Conservation (phyloP, 2,888 invertebrate species). For the Coremacera marginata region DNA sequence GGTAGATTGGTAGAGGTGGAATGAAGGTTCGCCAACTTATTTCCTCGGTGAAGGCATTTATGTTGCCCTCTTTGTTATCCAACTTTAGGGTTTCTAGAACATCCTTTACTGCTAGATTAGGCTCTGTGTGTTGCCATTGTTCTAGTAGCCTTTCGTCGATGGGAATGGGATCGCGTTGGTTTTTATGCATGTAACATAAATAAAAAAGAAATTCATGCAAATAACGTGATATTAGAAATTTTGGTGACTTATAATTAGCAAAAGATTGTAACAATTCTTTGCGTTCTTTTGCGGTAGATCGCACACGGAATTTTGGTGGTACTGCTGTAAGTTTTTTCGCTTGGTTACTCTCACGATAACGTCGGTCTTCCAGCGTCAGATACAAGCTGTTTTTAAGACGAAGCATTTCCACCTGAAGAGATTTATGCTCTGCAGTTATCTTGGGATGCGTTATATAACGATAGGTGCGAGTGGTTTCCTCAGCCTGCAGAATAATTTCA, state of each 20-base stretch:
- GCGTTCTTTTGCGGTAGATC: constrained; percentile 41
- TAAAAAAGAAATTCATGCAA: constrained; percentile 80
- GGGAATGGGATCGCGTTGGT: constrained; percentile 55
- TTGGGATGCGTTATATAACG: constrained; percentile 64
- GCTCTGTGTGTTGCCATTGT: constrained; percentile 61
- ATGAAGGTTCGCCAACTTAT: constrained; percentile 81
- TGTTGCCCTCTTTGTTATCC: constrained; percentile 63
- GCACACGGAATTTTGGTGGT: constrained; percentile 5
- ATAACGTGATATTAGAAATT: constrained; percentile 76
- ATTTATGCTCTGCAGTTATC: constrained; percentile 55
- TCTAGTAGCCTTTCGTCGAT: constrained; percentile 55
- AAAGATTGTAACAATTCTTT: constrained; percentile 33
- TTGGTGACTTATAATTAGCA: constrained; percentile 66
- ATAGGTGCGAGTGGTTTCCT: constrained; percentile 55
- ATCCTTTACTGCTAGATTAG: constrained; percentile 62
- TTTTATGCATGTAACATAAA: constrained; percentile 74
- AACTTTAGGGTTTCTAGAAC: constrained; percentile 69
- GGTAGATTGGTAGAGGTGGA: constrained; percentile 75
- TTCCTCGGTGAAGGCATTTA: constrained; percentile 65
- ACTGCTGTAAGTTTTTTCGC: constrained; percentile 25
- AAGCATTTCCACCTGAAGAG: constrained; percentile 57
- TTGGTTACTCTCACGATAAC: constrained; percentile 38
- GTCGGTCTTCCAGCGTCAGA: constrained; percentile 55
- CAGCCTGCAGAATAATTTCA: constrained; percentile 57
- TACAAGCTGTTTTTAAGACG: constrained; percentile 59